phyloP scores from a whole-genome alignment of 2,113 vertebrate species.

The Coregonus clupeaformis region DNA sequence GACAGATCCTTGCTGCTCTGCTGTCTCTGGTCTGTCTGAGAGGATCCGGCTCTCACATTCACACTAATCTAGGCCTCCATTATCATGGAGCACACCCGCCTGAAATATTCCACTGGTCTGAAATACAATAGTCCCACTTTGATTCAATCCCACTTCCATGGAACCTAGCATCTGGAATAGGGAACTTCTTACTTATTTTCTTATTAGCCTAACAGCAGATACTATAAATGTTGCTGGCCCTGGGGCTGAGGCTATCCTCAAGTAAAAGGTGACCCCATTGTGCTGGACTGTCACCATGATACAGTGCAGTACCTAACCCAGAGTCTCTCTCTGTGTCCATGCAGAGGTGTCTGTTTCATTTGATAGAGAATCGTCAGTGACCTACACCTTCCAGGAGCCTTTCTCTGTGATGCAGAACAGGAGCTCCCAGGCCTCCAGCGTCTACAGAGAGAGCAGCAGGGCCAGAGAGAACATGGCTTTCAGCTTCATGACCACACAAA shows the following conservation, averaged over 20 bases:
- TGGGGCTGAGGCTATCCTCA: too few species aligned
- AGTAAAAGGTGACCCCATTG: too few species aligned
- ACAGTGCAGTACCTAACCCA: background rate
- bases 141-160: constrained; percentile 2
- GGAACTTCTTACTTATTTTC: too few species aligned
- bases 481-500: constrained; percentile 85
- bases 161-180: too few species aligned
- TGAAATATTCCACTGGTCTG: constrained; percentile 4
- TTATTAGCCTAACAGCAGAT: too few species aligned
- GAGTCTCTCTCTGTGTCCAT: background rate
- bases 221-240: too few species aligned
- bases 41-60: constrained; percentile 21
- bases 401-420: constrained; percentile 91
- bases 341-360: constrained; percentile 95
- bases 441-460: constrained; percentile 76
- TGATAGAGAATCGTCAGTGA: constrained; percentile 85
- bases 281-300: too few species aligned
- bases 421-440: constrained; percentile 79
- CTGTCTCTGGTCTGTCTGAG: constrained; percentile 24
- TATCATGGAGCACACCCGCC: constrained; percentile 25
- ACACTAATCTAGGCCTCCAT: constrained; percentile 25
- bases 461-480: constrained; percentile 87
- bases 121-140: constrained; percentile 14
- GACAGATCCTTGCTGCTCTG: constrained; percentile 23
- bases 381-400: constrained; percentile 91